These are phyloP conservation scores for Chironomus tentans DNA, from an alignment of 2,888 invertebrate species.

Conservation along the genomic window DNA sequence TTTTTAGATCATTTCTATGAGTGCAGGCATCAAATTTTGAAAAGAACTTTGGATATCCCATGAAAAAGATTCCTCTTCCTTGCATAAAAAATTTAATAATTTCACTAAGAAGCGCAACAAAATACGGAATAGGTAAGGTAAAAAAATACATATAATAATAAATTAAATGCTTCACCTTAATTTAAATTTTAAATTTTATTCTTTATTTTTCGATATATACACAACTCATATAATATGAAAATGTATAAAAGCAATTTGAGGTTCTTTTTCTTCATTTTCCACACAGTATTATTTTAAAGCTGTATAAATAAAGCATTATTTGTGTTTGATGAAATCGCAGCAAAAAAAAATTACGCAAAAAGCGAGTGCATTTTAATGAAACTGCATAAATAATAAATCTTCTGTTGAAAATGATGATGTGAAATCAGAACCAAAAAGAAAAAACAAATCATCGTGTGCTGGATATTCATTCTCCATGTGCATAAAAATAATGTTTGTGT, in stretches of 20 bases:
- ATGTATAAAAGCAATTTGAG: background rate
- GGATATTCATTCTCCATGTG: background rate
- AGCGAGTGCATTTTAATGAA: slow-evolving; percentile 12
- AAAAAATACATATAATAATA: slow-evolving; percentile 16
- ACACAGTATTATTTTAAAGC: background rate
- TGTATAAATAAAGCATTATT: background rate
- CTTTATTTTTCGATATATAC: background rate
- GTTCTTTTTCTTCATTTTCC: slow-evolving; percentile 10
- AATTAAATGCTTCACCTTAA: slow-evolving; percentile 27
- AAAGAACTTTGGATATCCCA: too few relatives aligned
- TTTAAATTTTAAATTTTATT: slow-evolving; percentile 25
- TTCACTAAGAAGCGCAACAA: background rate
- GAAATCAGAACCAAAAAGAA: background rate
- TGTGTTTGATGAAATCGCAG: slow-evolving; percentile 9
- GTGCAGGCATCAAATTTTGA: too few relatives aligned
- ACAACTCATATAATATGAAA: background rate
- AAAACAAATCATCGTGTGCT: background rate
- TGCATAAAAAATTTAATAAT: background rate
- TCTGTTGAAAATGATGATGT: background rate
- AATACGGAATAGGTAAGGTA: background rate
- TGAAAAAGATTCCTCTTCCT: background rate
- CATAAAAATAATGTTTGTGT: background rate
- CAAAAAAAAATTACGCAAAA: slow-evolving; percentile 13
- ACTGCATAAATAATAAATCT: slow-evolving; percentile 20
- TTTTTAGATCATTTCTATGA: too few relatives aligned